A percentile compares a stretch with the other conserved stretches of the same genome.
Conservation (phyloP, 2,888 invertebrate species). For the Malachius bipustulatus region DNA sequence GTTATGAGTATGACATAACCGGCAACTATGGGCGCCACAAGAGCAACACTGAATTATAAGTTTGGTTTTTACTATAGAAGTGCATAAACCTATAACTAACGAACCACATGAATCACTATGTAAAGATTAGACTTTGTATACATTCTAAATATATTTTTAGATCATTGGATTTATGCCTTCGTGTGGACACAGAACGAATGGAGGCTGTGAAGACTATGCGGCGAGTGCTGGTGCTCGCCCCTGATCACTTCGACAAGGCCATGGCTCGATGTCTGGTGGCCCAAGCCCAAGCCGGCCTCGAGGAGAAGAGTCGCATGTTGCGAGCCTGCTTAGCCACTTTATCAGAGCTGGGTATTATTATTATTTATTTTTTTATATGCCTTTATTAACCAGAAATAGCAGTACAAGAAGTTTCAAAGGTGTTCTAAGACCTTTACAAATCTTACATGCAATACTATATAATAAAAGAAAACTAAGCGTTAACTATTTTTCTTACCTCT, state of each 20-base stretch:
- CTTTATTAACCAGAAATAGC: conserved; percentile 2
- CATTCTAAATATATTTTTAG: conserved; percentile 35
- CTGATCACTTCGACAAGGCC: conserved; percentile 58
- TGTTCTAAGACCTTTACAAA: background rate
- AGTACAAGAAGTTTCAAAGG: conserved; percentile 7
- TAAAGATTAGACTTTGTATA: too few species aligned
- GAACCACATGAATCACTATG: too few species aligned
- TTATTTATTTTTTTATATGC: conserved; percentile 3
- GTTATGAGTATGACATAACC: too few species aligned
- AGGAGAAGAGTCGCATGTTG: conserved; percentile 72
- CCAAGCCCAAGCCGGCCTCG: conserved; percentile 65
- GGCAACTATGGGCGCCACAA: too few species aligned
- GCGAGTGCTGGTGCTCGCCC: conserved; percentile 51
- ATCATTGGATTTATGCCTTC: conserved; percentile 79
- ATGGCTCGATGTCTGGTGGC: conserved; percentile 72
- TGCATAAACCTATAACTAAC: too few species aligned
- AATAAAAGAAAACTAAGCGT: too few species aligned
- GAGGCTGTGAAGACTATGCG: conserved; percentile 82
- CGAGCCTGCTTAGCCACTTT: conserved; percentile 77
- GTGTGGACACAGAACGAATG: conserved; percentile 84
- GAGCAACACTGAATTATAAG: too few species aligned
- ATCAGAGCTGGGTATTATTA: conserved; percentile 64
- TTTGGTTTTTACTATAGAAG: too few species aligned
- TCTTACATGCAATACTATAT: too few species aligned
- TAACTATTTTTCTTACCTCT: too few species aligned